Percentiles rank a stretch among this genome's conserved stretches.
Evolutionary conservation across 2,113 vertebrate species (phyloP).

Genomic region (Gnathochromis pfefferi): DNA sequence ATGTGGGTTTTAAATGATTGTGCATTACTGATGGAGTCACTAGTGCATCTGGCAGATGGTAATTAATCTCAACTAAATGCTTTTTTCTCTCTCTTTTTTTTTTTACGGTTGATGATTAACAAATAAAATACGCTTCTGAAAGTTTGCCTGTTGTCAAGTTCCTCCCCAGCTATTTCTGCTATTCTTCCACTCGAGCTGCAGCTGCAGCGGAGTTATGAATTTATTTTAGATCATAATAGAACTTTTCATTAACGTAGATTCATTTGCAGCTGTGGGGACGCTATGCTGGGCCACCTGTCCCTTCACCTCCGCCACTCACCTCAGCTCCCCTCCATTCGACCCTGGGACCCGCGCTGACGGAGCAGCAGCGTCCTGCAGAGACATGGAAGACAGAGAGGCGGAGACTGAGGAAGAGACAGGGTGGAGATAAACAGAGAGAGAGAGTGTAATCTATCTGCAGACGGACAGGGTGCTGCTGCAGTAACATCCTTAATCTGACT

Average conservation of each 20-base stretch:
- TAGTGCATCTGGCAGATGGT: background rate
- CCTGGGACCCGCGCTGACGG: background rate
- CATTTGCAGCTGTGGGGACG: background rate
- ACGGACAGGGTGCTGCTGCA: slow-evolving; percentile 51
- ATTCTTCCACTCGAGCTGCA: background rate
- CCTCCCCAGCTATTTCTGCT: background rate
- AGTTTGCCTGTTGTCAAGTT: background rate
- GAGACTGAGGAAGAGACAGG: slow-evolving; percentile 3
- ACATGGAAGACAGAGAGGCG: slow-evolving; percentile 6
- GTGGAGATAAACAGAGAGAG: slow-evolving; percentile 27
- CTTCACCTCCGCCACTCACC: background rate
- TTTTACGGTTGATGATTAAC: background rate
- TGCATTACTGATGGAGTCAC: background rate
- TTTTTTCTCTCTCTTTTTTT: background rate
- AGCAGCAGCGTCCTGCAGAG: slow-evolving; percentile 1
- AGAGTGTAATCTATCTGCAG: slow-evolving; percentile 47
- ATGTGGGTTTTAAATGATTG: background rate
- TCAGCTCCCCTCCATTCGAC: background rate
- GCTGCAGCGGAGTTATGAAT: background rate
- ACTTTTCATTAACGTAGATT: background rate
- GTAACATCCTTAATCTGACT: slow-evolving; percentile 57
- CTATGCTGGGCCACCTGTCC: background rate
- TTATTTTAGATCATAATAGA: background rate
- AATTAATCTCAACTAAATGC: slow-evolving; percentile 6
- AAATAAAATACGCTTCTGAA: background rate